These are phyloP conservation scores for Terrapene triunguis DNA, from an alignment of 2,113 vertebrate species.

Conservation along the genomic window DNA sequence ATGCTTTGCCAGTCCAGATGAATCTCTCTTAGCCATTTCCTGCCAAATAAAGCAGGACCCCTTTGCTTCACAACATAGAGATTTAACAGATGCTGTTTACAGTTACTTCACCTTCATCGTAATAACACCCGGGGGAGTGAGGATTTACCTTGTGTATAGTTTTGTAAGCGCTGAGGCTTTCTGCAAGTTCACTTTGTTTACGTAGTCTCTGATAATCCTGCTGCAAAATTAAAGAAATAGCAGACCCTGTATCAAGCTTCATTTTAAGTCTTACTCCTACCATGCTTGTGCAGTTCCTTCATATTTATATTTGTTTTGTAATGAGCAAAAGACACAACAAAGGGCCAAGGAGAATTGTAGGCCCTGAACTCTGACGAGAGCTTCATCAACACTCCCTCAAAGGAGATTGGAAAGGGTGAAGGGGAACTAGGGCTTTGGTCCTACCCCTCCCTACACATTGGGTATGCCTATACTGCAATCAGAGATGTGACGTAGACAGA, in stretches of 20 bases:
- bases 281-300: background rate
- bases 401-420: background rate
- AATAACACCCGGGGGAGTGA: background rate
- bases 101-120: background rate
- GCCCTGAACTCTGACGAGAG: background rate
- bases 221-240: background rate
- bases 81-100: background rate
- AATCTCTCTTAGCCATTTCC: background rate
- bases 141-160: background rate
- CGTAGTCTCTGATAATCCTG: background rate
- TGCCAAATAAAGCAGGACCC: background rate
- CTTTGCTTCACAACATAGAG: background rate
- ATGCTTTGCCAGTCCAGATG: background rate
- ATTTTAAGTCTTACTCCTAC: background rate
- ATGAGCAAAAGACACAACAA: background rate
- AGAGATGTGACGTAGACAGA: background rate
- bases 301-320: background rate
- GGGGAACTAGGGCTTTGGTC: background rate
- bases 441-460: background rate
- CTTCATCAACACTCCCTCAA: background rate
- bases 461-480: background rate
- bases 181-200: background rate
- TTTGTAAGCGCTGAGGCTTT: background rate
- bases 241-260: background rate
- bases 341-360: background rate